Percentiles rank a stretch among this genome's conserved stretches.
Conservation (phyloP, 1,140 invertebrate species). For the Centruroides sculpturatus region DNA sequence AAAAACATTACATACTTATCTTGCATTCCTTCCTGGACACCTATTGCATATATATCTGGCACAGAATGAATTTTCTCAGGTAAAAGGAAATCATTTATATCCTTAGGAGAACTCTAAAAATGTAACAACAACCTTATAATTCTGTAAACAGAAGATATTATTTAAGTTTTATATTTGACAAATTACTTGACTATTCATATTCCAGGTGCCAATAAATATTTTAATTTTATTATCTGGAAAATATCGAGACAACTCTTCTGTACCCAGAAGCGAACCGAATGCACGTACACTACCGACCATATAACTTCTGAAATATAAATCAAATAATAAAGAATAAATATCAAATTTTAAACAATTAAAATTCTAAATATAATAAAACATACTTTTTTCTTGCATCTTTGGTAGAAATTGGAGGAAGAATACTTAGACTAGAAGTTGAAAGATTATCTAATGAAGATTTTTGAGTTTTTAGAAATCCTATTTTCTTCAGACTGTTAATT, state of each 20-base stretch:
- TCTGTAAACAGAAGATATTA: background rate
- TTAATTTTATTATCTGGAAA: conserved; percentile 66
- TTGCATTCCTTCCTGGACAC: conserved; percentile 67
- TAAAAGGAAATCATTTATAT: conserved; percentile 75
- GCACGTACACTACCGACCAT: conserved; percentile 6
- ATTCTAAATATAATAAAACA: background rate
- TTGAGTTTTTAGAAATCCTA: background rate
- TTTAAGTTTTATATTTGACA: too few species aligned
- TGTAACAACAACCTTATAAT: background rate
- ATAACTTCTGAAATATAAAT: conserved; percentile 8
- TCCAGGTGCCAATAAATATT: conserved; percentile 88
- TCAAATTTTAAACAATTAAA: background rate
- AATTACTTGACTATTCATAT: conserved; percentile 78
- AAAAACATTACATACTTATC: conserved; percentile 23
- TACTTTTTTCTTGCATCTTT: background rate
- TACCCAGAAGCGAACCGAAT: conserved; percentile 50
- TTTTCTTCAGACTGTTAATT: background rate
- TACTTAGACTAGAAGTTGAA: background rate
- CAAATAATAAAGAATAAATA: too few species aligned
- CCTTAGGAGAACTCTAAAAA: conserved; percentile 35
- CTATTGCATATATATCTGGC: conserved; percentile 80
- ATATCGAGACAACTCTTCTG: conserved; percentile 65
- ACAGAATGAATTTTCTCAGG: conserved; percentile 65
- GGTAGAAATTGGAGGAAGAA: background rate
- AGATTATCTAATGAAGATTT: background rate